Base-by-base conservation (phyloP, 2,113 vertebrate genomes). In the Abramis brama region DNA sequence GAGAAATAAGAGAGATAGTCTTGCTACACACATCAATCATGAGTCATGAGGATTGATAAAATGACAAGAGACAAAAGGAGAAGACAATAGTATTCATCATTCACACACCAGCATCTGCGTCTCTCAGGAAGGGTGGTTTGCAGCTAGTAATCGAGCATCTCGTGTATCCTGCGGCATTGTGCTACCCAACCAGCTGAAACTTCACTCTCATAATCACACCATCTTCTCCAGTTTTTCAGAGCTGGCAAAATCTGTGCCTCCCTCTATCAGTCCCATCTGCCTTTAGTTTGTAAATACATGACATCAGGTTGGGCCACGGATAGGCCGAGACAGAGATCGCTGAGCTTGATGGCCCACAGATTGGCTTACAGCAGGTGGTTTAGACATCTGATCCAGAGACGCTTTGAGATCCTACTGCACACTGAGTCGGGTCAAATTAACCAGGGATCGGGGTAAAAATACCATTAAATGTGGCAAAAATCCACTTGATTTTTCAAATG, bases 11-110 rank as follows among this genome's bases (percentile, higher is more conserved):
- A 33, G 66, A 80, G 75, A 47, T 27, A 80, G 30, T 25, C 45
- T 76, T 19, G 74, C 74, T 76, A 33, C 15, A 17, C 21, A 59
- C 77, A 57, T 78, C 75, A 78, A 78, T 30, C 33, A 17, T 60
- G 59, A 45, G 60, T 52, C n/a, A 36, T 45, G 59, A 70, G 79
- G 77, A 8, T 9, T 83, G 73, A 90, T 85, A 71, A 76, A 84
- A 89, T 47, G 79, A 36, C 36, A 43, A 66, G 59, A 66, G 5
- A 87, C 83, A 30, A 68, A 87, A 86, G 86, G 86, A 86, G 87
- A 45, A 71, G 71, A 89, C 89, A 89, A 86, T 82, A 81, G 25
- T 88, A 89, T 91, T 82, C 85, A 91, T 93, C 91, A 92, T 92
- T 92, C 89, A 91, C 66, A 80, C 77, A 80, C 13, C 85, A 68